These are phyloP conservation scores for Pygmarrhopalites habei DNA, from an alignment of 1,140 invertebrate genomes.

Conservation along the genomic window DNA sequence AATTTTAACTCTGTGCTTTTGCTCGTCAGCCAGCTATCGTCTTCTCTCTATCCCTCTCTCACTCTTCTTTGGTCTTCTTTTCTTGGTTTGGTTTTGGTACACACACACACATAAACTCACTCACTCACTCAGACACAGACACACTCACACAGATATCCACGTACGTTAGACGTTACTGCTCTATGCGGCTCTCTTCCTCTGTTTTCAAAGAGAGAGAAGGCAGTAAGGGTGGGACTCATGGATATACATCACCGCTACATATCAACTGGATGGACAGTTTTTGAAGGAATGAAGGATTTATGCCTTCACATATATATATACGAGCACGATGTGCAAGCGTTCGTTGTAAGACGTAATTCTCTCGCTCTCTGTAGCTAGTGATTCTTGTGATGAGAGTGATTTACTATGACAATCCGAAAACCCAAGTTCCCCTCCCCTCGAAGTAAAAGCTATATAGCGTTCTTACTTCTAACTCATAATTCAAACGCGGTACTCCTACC, in stretches of 20 bases:
- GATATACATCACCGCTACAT: constrained; percentile 14
- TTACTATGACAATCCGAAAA: constrained; percentile 19
- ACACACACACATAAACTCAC: too few species aligned
- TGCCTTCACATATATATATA: constrained; percentile 12
- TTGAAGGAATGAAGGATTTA: constrained; percentile 3
- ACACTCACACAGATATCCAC: too few species aligned
- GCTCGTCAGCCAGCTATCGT: constrained; percentile 9
- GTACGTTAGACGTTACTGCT: constrained; percentile 10
- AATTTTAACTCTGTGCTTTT: too few species aligned
- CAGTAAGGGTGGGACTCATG: constrained; percentile 9
- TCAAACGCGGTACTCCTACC: constrained; percentile 16
- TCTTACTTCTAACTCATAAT: too few species aligned
- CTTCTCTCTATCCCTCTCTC: background rate
- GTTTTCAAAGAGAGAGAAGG: constrained; percentile 18
- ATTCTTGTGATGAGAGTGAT: constrained; percentile 17
- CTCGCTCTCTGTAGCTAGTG: constrained; percentile 11
- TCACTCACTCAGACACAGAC: too few species aligned
- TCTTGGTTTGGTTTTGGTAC: too few species aligned
- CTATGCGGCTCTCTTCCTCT: constrained; percentile 11
- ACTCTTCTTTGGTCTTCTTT: too few species aligned
- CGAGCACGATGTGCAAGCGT: too few species aligned
- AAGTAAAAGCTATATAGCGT: constrained; percentile 19
- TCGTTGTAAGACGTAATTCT: too few species aligned
- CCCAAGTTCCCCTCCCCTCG: constrained; percentile 9
- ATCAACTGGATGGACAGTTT: constrained; percentile 10